Evolutionary conservation across 2,888 invertebrate genomes (phyloP).

Genomic region (Stramonita haemastoma): DNA sequence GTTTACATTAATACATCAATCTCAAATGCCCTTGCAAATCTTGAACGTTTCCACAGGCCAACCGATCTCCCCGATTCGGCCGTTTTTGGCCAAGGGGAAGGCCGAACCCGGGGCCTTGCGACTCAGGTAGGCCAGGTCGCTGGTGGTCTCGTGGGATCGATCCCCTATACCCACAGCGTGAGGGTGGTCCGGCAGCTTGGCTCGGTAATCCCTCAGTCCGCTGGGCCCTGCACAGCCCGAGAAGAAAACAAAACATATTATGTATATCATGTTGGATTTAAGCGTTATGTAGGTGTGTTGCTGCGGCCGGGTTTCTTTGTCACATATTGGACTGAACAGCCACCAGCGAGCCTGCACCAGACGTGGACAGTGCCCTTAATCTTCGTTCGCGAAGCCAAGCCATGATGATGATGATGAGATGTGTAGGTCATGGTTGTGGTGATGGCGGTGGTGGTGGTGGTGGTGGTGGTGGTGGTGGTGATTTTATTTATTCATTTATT

Average conservation of each 20-base stretch:
- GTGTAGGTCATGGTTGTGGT: background rate
- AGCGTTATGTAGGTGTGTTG: background rate
- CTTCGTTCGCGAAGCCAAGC: conserved; percentile 5
- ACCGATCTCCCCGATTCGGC: conserved; percentile 69
- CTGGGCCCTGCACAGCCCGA: conserved; percentile 65
- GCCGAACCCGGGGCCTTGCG: conserved; percentile 58
- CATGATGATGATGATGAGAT: background rate
- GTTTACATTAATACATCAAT: background rate
- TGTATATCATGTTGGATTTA: too few relatives aligned
- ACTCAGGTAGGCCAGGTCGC: conserved; percentile 64
- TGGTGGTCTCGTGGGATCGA: conserved; percentile 63
- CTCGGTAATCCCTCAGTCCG: conserved; percentile 62
- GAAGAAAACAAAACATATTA: background rate
- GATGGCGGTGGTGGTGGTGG: background rate
- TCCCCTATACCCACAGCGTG: conserved; percentile 60
- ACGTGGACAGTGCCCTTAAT: too few relatives aligned
- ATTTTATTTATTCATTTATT: too few relatives aligned
- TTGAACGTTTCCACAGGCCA: conserved; percentile 64
- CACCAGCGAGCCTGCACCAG: too few relatives aligned
- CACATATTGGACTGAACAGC: background rate
- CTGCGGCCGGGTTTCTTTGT: background rate
- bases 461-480: background rate
- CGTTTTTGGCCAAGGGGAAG: conserved; percentile 68
- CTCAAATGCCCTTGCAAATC: conserved; percentile 64
- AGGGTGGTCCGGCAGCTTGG: conserved; percentile 54